These are phyloP conservation scores for Pampus argenteus DNA, from an alignment of 2,797 vertebrate species.

Conservation along the genomic window DNA sequence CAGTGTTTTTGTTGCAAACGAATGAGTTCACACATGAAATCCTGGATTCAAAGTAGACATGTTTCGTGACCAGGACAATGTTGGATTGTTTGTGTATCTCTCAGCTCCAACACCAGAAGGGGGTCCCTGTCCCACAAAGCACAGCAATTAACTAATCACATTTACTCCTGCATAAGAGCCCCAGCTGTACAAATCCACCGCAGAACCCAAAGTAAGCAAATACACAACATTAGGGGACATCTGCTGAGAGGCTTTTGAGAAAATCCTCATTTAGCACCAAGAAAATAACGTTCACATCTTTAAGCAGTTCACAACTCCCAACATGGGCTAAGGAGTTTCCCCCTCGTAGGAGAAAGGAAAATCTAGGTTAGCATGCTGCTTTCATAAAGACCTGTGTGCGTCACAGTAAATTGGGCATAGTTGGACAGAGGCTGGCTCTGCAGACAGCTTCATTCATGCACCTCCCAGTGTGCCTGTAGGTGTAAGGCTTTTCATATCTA, in stretches of 20 bases:
- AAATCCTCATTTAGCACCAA: slow-evolving; percentile 31
- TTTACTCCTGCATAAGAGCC: slow-evolving; percentile 71
- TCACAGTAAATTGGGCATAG: slow-evolving; percentile 48
- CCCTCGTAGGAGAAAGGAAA: slow-evolving; percentile 9
- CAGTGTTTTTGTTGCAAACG: slow-evolving; percentile 17
- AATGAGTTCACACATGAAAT: slow-evolving; percentile 12
- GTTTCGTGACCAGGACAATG: slow-evolving; percentile 40
- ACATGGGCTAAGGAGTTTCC: slow-evolving; percentile 24
- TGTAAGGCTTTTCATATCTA: slow-evolving; percentile 52
- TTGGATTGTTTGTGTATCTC: slow-evolving; percentile 68
- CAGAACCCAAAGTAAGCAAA: slow-evolving; percentile 76
- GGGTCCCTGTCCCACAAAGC: slow-evolving; percentile 54
- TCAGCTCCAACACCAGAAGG: slow-evolving; percentile 51
- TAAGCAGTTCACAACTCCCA: slow-evolving; percentile 19
- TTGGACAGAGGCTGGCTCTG: slow-evolving; percentile 20
- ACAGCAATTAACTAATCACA: slow-evolving; percentile 75
- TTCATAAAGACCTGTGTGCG: slow-evolving; percentile 52
- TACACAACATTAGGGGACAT: slow-evolving; percentile 66
- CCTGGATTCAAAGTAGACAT: slow-evolving; percentile 20
- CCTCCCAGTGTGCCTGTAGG: slow-evolving; percentile 35
- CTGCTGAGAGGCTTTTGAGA: slow-evolving; percentile 50
- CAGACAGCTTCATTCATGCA: slow-evolving; percentile 48
- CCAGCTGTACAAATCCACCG: slow-evolving; percentile 79
- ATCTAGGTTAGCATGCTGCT: slow-evolving; percentile 64
- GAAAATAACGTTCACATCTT: slow-evolving; percentile 28